Evolutionary conservation across 2,888 invertebrate species (phyloP).

Genomic region (Bombylius discolor): DNA sequence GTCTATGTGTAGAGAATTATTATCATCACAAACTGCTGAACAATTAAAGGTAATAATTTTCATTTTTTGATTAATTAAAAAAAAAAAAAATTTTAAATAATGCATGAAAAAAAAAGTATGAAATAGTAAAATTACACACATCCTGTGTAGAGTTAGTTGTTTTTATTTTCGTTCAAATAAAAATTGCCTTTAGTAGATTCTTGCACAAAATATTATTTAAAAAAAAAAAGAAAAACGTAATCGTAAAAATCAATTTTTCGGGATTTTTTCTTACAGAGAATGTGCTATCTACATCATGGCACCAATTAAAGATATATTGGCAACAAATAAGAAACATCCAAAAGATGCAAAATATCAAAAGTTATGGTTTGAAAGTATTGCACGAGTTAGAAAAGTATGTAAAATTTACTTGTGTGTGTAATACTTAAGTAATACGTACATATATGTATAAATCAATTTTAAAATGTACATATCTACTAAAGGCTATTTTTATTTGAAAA

Average conservation of each 20-base stretch:
- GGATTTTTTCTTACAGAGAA: too few species aligned
- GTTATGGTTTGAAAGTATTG: slow-evolving; percentile 8
- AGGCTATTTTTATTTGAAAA: slow-evolving; percentile 7
- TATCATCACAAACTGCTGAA: slow-evolving; percentile 74
- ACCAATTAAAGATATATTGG: slow-evolving; percentile 5
- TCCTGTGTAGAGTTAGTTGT: not conserved
- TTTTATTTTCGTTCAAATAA: not conserved
- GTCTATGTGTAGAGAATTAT: slow-evolving; percentile 85
- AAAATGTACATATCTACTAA: slow-evolving; percentile 3
- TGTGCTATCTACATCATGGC: not conserved
- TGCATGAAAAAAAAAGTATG: not conserved
- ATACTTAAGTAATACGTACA: not conserved
- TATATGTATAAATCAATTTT: not conserved
- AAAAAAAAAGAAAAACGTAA: not conserved
- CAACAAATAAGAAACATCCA: not conserved
- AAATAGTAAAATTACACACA: not conserved
- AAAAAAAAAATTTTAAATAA: not conserved
- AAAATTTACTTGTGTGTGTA: not conserved
- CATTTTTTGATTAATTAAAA: too few species aligned
- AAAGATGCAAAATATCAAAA: slow-evolving; percentile 5
- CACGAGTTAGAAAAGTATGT: slow-evolving; percentile 9
- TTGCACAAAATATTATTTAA: not conserved
- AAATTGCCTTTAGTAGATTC: not conserved
- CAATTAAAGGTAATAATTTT: slow-evolving; percentile 55
- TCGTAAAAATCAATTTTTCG: too few species aligned